phyloP scores from a whole-genome alignment of 2,888 invertebrate species.

The Oscheius onirici region DNA sequence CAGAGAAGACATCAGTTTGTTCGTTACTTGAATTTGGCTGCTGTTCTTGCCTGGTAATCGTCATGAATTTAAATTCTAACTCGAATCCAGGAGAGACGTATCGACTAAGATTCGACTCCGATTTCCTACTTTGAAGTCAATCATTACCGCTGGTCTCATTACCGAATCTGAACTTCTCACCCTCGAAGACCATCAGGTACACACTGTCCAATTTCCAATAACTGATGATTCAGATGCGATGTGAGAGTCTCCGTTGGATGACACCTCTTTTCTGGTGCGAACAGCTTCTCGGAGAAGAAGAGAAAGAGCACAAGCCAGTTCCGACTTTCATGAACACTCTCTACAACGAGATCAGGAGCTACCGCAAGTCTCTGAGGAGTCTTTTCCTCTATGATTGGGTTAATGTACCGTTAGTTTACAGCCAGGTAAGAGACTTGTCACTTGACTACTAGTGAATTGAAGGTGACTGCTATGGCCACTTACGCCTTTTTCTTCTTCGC shows the following conservation, averaged over 20 bases:
- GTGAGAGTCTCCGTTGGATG: constrained; percentile 57
- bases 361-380: constrained; percentile 48
- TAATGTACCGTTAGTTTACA: constrained; percentile 60
- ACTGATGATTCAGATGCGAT: constrained; percentile 33
- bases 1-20: constrained; percentile 54
- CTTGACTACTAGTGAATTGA: too few relatives aligned
- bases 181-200: constrained; percentile 46
- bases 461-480: constrained; percentile 72
- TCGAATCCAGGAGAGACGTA: constrained; percentile 52
- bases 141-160: constrained; percentile 49
- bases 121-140: constrained; percentile 46
- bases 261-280: constrained; percentile 63
- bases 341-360: constrained; percentile 46
- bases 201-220: not conserved
- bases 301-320: constrained; percentile 46
- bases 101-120: constrained; percentile 60
- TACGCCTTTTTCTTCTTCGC: constrained; percentile 73
- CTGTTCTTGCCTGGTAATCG: constrained; percentile 54
- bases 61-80: not conserved
- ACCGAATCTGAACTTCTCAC: constrained; percentile 53
- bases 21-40: constrained; percentile 58
- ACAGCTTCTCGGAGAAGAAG: constrained; percentile 51
- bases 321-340: constrained; percentile 52
- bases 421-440: constrained; percentile 31
- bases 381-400: constrained; percentile 61